Evolutionary conservation across 2,888 invertebrate species (phyloP), one percentile per base, ranked within the genome.

Genomic region (Lepidonotus clava): DNA sequence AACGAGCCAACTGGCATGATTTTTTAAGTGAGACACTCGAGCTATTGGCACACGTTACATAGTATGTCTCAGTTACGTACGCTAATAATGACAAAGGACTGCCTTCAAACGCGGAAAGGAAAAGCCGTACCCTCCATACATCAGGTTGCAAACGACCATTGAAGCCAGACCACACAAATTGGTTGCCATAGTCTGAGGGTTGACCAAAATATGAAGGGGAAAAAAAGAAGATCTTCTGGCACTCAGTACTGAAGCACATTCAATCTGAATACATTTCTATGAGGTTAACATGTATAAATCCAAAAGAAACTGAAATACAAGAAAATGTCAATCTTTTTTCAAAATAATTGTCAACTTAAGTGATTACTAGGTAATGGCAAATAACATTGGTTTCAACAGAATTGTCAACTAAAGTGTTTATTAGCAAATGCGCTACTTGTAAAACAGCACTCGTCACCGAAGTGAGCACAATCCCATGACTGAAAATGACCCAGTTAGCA

Each of bases 401-500:
- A n/a, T n/a, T n/a, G n/a, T n/a, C n/a, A n/a, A n/a, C n/a, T n/a
- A n/a, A n/a, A n/a, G n/a, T n/a, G n/a, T n/a, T n/a, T n/a, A n/a
- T n/a, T n/a, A n/a, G n/a, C n/a, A n/a, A n/a, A n/a, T n/a, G n/a
- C n/a, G n/a, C n/a, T n/a, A n/a, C 24, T 71, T 36, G 38, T 34
- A 36, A 71, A 71, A 71, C 71, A 14, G 38, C 38, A 71, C 71
- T 24, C 61, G 24, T 71, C 14, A 36, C 8, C 38, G 21, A 36
- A 71, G n/a, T 36, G 18, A 71, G 71, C 71, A 71, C 71, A 71
- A 71, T 71, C 71, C 71, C 71, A 36, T 71, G 18, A 38, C 36
- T 71, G 71, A 34, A 71, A 71, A 14, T 71, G 71, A 38, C 71
- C 71, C 71, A 71, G 38, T 36, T 71, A 71, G 71, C 71, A 71